Conservation (phyloP, 2,113 vertebrate genomes). For the Paratilapia polleni region DNA sequence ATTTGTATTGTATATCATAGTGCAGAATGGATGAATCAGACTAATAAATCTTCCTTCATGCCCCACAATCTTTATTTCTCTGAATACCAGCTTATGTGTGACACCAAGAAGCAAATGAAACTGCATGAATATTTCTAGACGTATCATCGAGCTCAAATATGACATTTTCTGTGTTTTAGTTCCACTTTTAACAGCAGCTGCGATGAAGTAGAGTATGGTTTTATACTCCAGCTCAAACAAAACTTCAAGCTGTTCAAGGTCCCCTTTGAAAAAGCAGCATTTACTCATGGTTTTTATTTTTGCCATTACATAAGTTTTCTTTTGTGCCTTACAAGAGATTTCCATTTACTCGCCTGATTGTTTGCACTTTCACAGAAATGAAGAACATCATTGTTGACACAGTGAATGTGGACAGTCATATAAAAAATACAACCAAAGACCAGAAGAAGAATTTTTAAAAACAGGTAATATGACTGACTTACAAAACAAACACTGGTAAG, state of each 20-base stretch:
- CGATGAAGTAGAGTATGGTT: conserved; percentile 9
- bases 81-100: not conserved
- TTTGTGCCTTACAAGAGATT: conserved; percentile 4
- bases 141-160: not conserved
- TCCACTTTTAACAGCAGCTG: not conserved
- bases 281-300: conserved; percentile 15
- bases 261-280: conserved; percentile 1
- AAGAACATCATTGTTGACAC: not conserved
- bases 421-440: conserved; percentile 11
- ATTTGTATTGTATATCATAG: not conserved
- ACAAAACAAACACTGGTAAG: conserved; percentile 14
- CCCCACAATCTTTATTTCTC: conserved; percentile 60
- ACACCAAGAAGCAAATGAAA: conserved; percentile 24
- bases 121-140: not conserved
- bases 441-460: not conserved
- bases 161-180: not conserved
- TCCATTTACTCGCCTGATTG: not conserved
- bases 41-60: conserved; percentile 13
- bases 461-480: conserved; percentile 6
- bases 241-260: not conserved
- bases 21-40: not conserved
- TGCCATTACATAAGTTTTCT: conserved; percentile 37
- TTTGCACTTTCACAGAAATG: conserved; percentile 28
- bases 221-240: not conserved
- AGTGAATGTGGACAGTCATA: not conserved